Percentiles rank a stretch among this genome's conserved stretches.
phyloP scores from a whole-genome alignment of 2,888 invertebrate species.

The Hyposoter dolosus region DNA sequence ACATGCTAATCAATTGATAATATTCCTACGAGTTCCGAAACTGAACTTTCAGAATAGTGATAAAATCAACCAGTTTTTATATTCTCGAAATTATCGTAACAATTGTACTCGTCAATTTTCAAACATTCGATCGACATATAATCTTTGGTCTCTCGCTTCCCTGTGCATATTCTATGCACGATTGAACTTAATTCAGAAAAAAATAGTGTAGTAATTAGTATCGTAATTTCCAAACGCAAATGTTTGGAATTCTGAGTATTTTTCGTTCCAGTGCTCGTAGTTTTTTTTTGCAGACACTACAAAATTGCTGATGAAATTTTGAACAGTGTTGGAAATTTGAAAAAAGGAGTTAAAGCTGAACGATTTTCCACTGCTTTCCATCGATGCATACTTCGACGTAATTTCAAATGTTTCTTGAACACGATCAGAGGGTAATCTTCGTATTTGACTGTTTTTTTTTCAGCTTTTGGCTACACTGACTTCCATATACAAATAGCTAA shows the following conservation, averaged over 20 bases:
- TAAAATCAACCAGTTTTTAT: background rate
- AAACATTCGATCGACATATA: background rate
- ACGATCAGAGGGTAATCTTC: background rate
- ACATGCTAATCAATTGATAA: background rate
- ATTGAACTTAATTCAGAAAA: background rate
- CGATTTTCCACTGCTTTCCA: background rate
- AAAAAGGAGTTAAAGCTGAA: background rate
- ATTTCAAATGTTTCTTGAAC: background rate
- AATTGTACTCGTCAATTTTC: background rate
- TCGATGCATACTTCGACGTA: background rate
- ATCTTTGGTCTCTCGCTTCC: slow-evolving; percentile 10
- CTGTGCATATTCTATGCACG: background rate
- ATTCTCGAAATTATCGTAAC: background rate
- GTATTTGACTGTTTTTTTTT: background rate
- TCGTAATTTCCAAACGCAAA: background rate
- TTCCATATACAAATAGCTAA: slow-evolving; percentile 89
- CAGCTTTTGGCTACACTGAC: slow-evolving; percentile 83
- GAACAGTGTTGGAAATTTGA: background rate
- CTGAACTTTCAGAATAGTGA: background rate
- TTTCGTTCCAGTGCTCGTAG: background rate
- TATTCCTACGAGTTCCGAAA: background rate
- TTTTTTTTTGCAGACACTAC: background rate
- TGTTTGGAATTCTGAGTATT: background rate
- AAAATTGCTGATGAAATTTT: background rate
- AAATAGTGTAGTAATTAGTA: background rate